Evolutionary conservation across 2,113 vertebrate species (phyloP), one percentile per base, ranked within the genome.

Genomic region (Gobiocypris rarus): DNA sequence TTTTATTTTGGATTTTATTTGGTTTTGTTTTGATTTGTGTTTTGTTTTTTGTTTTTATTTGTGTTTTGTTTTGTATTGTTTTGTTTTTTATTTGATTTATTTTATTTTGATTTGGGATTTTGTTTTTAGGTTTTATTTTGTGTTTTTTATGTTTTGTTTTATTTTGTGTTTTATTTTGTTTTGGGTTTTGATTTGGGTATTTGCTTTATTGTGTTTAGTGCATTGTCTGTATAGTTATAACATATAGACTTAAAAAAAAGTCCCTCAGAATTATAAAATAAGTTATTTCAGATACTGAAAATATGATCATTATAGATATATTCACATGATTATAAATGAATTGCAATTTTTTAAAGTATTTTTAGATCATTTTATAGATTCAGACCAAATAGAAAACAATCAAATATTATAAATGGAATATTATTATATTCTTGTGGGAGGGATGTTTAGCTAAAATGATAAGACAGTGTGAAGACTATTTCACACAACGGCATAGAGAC

Each of bases 401-500:
- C 0, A 5, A 34, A 5, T 34, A 34, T 34, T 34, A 2, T 52
- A 7, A 17, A 54, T 54, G 17, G 7, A 54, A 54, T 34, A 17
- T 31, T 31, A 31, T 22, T 5, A 52, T 10, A 52, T 31, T 52
- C 73, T 75, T 31, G 15, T 9, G 8, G 71, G n/a, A 56, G 34
- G 19, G 17, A 75, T 70, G 58, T 76, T 59, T 48, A 9, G 11
- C 34, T 48, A 31, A 84, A 82, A 78, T 38, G 26, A 69, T 83
- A 65, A 70, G 50, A 45, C 31, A 81, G n/a, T 58, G 1, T 52
- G 90, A 88, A 87, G 88, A 84, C 78, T 58, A 43, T 84, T 88
- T 83, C 65, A 81, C 52, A 70, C 3, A 22, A 22, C 59, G 69
- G 3, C 77, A 70, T 26, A 75, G 86, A 90, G 82, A 67, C 43